These are phyloP conservation scores for Chloroceryle inda DNA, from an alignment of 2,797 vertebrate genomes.

Conservation along the genomic window DNA sequence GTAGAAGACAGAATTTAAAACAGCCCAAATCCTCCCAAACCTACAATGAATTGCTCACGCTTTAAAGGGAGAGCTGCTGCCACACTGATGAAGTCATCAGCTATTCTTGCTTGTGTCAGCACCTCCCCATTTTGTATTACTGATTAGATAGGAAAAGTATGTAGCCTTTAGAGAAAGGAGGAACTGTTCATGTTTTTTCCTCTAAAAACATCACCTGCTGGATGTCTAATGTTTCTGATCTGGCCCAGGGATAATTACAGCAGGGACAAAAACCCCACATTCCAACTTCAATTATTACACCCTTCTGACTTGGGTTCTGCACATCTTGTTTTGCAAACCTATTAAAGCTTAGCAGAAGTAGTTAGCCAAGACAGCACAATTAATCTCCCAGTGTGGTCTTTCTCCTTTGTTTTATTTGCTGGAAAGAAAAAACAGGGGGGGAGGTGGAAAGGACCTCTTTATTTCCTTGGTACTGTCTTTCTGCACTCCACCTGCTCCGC, in stretches of 20 bases:
- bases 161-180: slow-evolving; percentile 54
- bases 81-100: slow-evolving; percentile 39
- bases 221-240: slow-evolving; percentile 39
- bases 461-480: background rate
- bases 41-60: background rate
- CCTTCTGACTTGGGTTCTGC: background rate
- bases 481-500: background rate
- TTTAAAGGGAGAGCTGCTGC: slow-evolving; percentile 37
- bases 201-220: slow-evolving; percentile 57
- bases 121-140: slow-evolving; percentile 48
- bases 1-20: background rate
- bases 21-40: background rate
- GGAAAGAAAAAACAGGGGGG: background rate
- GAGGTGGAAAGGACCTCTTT: fast-evolving
- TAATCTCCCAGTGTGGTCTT: background rate
- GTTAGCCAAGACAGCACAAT: background rate
- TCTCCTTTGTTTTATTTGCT: background rate
- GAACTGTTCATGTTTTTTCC: slow-evolving; percentile 22
- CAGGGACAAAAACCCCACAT: slow-evolving; percentile 42
- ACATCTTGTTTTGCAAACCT: background rate
- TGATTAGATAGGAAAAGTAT: slow-evolving; percentile 65
- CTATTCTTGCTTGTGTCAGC: slow-evolving; percentile 63
- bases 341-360: background rate
- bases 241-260: slow-evolving; percentile 29
- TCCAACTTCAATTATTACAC: slow-evolving; percentile 35